Percentiles rank a stretch among this genome's conserved stretches.
phyloP scores from a whole-genome alignment of 2,113 vertebrate genomes.

The Pelodiscus sinensis region DNA sequence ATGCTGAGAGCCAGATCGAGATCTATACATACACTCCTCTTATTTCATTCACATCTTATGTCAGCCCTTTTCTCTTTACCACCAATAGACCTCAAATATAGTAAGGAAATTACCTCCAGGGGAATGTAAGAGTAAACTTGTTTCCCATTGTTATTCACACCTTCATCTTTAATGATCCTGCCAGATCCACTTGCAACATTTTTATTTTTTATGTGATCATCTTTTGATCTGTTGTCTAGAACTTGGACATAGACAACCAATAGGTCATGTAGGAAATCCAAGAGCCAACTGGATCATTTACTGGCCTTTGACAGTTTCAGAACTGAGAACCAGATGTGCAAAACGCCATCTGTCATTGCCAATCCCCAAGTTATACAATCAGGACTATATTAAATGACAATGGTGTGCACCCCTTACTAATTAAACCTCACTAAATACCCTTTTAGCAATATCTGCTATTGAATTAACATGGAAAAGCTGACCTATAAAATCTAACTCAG shows the following conservation, averaged over 20 bases:
- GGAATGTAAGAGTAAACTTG: neutral
- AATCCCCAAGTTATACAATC: neutral
- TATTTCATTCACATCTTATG: neutral
- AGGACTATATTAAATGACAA: constrained; percentile 1
- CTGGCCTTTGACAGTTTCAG: neutral
- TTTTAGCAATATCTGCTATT: constrained; percentile 59
- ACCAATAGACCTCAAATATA: neutral
- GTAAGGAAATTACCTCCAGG: neutral
- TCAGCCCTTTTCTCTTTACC: neutral
- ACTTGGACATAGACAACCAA: neutral
- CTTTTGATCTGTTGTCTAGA: accelerated
- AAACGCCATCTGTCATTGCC: neutral
- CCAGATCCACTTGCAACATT: neutral
- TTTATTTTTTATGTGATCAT: neutral
- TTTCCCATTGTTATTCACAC: neutral
- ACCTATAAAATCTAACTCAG: constrained; percentile 61
- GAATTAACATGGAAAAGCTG: constrained; percentile 56
- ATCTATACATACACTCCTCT: neutral
- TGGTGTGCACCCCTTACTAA: constrained; percentile 56
- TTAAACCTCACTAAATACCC: constrained; percentile 55
- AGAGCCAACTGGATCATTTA: neutral
- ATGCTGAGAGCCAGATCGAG: neutral
- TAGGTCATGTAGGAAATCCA: neutral
- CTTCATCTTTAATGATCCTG: neutral
- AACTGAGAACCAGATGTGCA: neutral